phyloP scores from a whole-genome alignment of 1,140 invertebrate genomes.

The Stenopsyche tienmushanensis region DNA sequence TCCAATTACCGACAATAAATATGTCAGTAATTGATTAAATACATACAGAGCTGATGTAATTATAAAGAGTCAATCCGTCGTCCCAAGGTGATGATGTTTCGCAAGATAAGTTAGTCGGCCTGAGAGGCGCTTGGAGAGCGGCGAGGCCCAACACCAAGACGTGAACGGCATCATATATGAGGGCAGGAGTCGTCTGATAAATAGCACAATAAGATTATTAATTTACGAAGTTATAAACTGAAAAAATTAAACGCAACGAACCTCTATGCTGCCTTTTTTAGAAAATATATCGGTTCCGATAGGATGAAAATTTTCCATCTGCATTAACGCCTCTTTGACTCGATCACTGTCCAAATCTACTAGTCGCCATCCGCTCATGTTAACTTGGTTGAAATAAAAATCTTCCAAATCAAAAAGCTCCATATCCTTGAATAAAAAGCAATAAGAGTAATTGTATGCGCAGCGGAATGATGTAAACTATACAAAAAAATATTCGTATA shows the following conservation, averaged over 20 bases:
- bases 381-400: conserved; percentile 91
- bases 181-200: conserved; percentile 84
- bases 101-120: conserved; percentile 77
- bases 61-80: conserved; percentile 83
- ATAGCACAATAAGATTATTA: conserved; percentile 14
- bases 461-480: too few relatives aligned
- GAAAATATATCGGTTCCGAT: conserved; percentile 79
- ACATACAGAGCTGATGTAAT: conserved; percentile 86
- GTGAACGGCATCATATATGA: conserved; percentile 90
- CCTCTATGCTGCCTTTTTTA: conserved; percentile 70
- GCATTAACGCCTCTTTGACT: conserved; percentile 73
- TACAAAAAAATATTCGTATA: too few relatives aligned
- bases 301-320: conserved; percentile 88
- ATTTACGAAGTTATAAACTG: background rate
- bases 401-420: conserved; percentile 90
- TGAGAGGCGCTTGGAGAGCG: conserved; percentile 69
- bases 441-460: too few relatives aligned
- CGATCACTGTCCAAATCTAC: conserved; percentile 77
- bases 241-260: conserved; percentile 44
- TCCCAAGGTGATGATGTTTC: conserved; percentile 80
- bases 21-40: background rate
- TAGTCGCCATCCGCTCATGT: conserved; percentile 88
- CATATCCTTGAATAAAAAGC: conserved; percentile 66
- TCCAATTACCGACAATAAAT: conserved; percentile 1
- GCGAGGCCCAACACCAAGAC: conserved; percentile 81